Base-by-base conservation (phyloP, 1,140 invertebrate species). In the Chrysopa pallens region DNA sequence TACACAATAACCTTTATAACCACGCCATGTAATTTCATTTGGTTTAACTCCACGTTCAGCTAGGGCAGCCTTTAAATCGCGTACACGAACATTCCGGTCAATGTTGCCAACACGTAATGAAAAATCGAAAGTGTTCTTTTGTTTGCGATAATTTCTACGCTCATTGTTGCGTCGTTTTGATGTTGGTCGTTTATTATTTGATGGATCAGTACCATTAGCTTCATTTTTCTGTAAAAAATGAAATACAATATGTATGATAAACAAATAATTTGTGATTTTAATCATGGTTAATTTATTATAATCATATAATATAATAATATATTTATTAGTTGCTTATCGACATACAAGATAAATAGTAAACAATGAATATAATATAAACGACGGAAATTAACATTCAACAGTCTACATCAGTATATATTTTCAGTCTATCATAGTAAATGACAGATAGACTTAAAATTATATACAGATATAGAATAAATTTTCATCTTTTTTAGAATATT, bases 11-110 rank as follows among this genome's bases (percentile, higher is more conserved):
- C 76, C 76, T 41, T 68, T 66, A 31, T 60, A 65, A 1, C 74
- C 74, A 56, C 70, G 63, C 77, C 78, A 79, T 9, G 68, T 73
- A 54, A 79, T 79, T 43, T 70, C 67, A 42, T 64, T 72, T 29
- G 73, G 75, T 51, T 73, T 76, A 6, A 79, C 69, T 2, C 73
- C 73, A 38, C 73, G 65, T 46, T 76, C 69, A 8, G 56, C 57
- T 6, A 80, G 55, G n/a, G 71, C 75, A 36, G 67, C 67, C 50
- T 78, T 78, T 45, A 80, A 52, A 49, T 80, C 75, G 12, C 74
- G 64, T 4, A 78, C 69, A 40, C 75, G 60, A 1, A 72, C 70
- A 28, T 62, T 64, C 5, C 66, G 67, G 9, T 69, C 66, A 42
- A 78, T 77, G 47, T 76, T 77, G 0, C 70, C 70, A 7, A 78